Base-by-base conservation (phyloP, 2,888 invertebrate species). In the Lysandra coridon region DNA sequence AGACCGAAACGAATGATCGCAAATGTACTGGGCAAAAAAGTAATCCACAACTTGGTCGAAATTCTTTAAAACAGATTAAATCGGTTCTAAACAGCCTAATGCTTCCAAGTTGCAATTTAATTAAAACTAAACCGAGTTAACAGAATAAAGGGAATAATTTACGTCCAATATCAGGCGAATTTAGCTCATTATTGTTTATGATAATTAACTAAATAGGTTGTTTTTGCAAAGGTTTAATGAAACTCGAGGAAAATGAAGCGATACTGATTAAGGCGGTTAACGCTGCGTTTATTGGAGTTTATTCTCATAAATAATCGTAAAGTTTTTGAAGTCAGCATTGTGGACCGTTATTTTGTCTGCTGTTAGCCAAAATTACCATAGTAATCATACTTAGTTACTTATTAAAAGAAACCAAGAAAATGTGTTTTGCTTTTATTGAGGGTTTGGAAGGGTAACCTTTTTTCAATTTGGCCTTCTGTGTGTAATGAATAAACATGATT, bases 81-180 rank as follows among this genome's bases (percentile, higher is more conserved):
- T 14, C 4, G 14, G 14, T 57, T 4, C 57, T 4, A 4, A 57
- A 4, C 57, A 57, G 64, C 64, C 7, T 64, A 14, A 14, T 53
- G 30, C 23, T 23, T 23, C 7, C 23, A 62, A 30, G 30, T 69
- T 69, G 12, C 17, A 14, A 69, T 69, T 69, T 69, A 14, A 69
- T 69, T 69, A 69, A 69, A 69, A 14, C 69, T 5, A 37, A 69
- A 69, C 23, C 12, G 64, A 64, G 12, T 30, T 64, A 12, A 30
- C 57, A 17, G 57, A 37, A 23, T 64, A 30, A 64, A 64, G 33
- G 30, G 64, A 14, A 33, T 69, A 69, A 69, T 69, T 81, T 80
- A 69, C 33, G 69, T 37, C 33, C 69, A 37, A 33, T 33, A 33
- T 69, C 69, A 2, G 33, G 33, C 14, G 37, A 69, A 69, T 33